These are phyloP conservation scores for Trichacis sp. DNA, from an alignment of 2,888 invertebrate genomes.

Conservation along the genomic window DNA sequence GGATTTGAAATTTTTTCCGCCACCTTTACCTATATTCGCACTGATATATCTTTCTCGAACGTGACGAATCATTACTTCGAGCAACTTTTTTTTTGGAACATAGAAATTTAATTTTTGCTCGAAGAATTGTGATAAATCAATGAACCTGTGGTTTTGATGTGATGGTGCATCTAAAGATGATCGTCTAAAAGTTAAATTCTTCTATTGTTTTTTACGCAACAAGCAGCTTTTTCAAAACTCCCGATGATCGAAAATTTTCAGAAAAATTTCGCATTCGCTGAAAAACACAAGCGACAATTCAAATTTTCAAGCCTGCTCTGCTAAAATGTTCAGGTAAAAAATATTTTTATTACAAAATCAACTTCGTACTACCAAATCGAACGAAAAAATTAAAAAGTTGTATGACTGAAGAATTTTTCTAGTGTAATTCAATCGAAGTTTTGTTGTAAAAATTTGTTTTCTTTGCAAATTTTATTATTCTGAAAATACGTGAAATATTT, in stretches of 20 bases:
- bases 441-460: too few relatives aligned
- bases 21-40: neutral
- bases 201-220: constrained; percentile 24
- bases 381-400: too few relatives aligned
- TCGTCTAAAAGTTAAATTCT: constrained; percentile 26
- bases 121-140: too few relatives aligned
- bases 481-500: too few relatives aligned
- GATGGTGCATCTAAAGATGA: constrained; percentile 26
- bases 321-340: constrained; percentile 25
- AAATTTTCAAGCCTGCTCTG: constrained; percentile 29
- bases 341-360: too few relatives aligned
- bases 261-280: constrained; percentile 37
- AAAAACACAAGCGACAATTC: constrained; percentile 37
- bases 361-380: too few relatives aligned
- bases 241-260: constrained; percentile 13
- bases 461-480: too few relatives aligned
- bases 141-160: constrained; percentile 10
- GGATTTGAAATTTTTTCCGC: neutral
- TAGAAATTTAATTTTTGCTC: too few relatives aligned
- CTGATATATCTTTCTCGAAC: neutral
- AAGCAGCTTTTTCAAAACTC: constrained; percentile 22
- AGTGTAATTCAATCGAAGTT: too few relatives aligned
- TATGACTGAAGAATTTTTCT: too few relatives aligned
- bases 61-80: neutral
- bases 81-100: too few relatives aligned